Evolutionary conservation across 2,113 vertebrate species (phyloP), one percentile per base, ranked within the genome.

Genomic region (Chaetorhynchus papuensis): DNA sequence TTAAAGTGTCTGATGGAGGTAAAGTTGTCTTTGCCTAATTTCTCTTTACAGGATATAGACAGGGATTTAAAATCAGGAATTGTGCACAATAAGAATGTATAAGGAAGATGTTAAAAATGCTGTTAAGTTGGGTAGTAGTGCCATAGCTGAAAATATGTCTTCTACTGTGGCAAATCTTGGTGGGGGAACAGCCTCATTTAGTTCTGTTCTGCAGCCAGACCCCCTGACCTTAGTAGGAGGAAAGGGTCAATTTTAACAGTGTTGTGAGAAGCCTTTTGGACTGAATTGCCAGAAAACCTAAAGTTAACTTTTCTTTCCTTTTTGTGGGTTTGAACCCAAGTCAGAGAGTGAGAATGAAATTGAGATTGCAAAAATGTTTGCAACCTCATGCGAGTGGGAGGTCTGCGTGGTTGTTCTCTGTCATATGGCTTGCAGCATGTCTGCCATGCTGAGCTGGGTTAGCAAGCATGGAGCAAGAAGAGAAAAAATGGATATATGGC

Each of bases 161-260:
- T 76, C 39, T 79, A 3, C 10, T 77, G 41, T 77, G 41, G 22
- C 35, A 33, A 41, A 15, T 15, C 11, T n/a, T 11, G 57, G 4
- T 49, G 24, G 7, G 17, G 19, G 52, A 64, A 12, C 4, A 7
- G 16, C 44, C 57, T 30, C 1, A 1, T 52, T 83, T 41, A 0
- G 0, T 74, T 82, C 45, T 70, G 11, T 72, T 72, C 23, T 93
- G 45, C 20, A 71, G 49, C 21, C 15, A 27, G 61, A 65, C 37
- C 44, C 35, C 63, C 35, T 83, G 77, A 49, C 35, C 52, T 28
- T 66, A 45, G 57, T 19, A 83, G 22, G n/a, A 76, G 42, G 33
- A 86, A 39, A 7, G 30, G 17, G 10, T 61, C 45, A 19, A 1
- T 47, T 75, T 61, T 53, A 15, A 42, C 31, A 44, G 60, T 47